phyloP scores from a whole-genome alignment of 2,888 invertebrate genomes.

The Hydropsyche betteni region DNA sequence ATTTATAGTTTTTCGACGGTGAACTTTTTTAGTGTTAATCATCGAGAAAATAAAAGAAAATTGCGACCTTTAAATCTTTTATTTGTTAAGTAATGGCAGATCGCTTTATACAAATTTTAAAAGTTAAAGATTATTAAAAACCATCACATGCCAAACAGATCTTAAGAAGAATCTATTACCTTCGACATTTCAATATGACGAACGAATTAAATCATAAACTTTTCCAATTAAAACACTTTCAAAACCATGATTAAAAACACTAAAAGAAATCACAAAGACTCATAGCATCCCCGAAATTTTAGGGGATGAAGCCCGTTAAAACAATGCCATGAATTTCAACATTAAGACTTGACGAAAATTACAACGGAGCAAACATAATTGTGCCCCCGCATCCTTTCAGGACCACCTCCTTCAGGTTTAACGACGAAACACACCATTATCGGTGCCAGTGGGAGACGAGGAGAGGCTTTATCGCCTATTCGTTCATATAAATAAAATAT shows the following conservation, averaged over 20 bases:
- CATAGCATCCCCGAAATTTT: not conserved
- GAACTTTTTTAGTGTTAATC: not conserved
- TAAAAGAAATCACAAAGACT: too few relatives aligned
- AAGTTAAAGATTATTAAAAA: conserved; percentile 49
- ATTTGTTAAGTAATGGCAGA: not conserved
- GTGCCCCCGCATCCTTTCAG: conserved; percentile 34
- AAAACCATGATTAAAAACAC: too few relatives aligned
- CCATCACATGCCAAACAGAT: conserved; percentile 35
- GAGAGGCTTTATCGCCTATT: conserved; percentile 48
- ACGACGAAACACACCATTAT: too few relatives aligned
- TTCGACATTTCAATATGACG: conserved; percentile 13
- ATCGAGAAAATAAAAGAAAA: not conserved
- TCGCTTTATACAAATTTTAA: not conserved
- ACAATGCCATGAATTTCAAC: conserved; percentile 51
- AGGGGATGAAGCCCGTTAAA: conserved; percentile 41
- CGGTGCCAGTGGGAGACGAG: too few relatives aligned
- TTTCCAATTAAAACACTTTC: too few relatives aligned
- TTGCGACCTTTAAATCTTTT: not conserved
- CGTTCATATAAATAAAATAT: conserved; percentile 52
- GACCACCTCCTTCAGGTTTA: conserved; percentile 18
- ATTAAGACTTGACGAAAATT: conserved; percentile 51
- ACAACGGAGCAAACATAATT: conserved; percentile 48
- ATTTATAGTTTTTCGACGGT: not conserved
- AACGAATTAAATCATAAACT: too few relatives aligned
- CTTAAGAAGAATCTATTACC: conserved; percentile 32